Evolutionary conservation across 2,888 invertebrate genomes (phyloP), one percentile per base, ranked within the genome.

Genomic region (Amiota minor): DNA sequence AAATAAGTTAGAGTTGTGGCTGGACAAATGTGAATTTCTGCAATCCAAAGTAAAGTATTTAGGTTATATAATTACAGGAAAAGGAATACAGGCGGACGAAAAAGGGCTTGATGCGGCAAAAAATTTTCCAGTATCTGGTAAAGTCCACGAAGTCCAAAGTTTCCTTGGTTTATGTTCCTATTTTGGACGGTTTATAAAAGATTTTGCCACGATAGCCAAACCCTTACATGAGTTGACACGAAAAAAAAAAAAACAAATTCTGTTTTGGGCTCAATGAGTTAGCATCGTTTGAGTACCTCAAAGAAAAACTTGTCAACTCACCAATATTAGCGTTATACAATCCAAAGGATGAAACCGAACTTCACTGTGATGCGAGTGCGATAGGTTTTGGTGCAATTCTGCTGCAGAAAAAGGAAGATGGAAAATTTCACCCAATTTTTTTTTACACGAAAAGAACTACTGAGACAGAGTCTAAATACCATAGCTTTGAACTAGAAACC

Each of bases 21-120:
- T 59, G 20, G 59, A 59, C 20, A 59, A 59, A 59, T 59, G 59
- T 18, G 59, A 59, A 20, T 59, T 59, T 18, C 18, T 59, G 6
- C 59, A 16, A 8, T 18, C 20, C 8, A 18, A 14, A 14, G 59
- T 59, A 59, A 59, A 59, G 20, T 59, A 59, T 18, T 59, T 59
- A 20, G 59, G 59, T 16, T 18, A 59, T 59, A 14, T 20, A 18
- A 59, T 18, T 11, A 18, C n/a, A 14, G 12, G 59, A 8, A 18
- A 59, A 20, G 59, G 59, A 8, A 59, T 59, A 16, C n/a, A 59
- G 20, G 18, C 20, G 2, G 59, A 6, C 18, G 59, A 18, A 6
- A 20, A 18, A 18, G 20, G 20, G 11, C 16, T 6, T 8, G 59
- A 59, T 11, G 20, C 20, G 8, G 59, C 20, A 16, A 9, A 11